phyloP scores from a whole-genome alignment of 2,888 invertebrate species.

The Mesorhabditis belari region DNA sequence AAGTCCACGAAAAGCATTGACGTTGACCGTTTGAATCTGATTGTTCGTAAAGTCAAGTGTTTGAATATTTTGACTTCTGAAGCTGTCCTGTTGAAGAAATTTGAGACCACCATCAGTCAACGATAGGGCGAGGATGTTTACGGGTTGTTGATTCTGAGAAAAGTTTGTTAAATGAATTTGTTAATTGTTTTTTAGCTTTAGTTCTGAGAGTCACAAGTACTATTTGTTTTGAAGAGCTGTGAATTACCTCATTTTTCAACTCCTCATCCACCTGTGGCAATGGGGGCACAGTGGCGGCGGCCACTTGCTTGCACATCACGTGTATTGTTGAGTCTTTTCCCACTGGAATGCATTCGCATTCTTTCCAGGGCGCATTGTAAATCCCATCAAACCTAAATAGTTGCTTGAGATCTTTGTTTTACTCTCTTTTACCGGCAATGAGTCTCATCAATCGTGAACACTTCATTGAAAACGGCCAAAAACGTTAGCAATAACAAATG shows the following conservation, averaged over 20 bases:
- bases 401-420: no score
- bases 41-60: slow-evolving; percentile 45
- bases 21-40: slow-evolving; percentile 49
- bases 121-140: slow-evolving; percentile 29
- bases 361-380: slow-evolving; percentile 17
- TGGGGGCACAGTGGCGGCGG: slow-evolving; percentile 26
- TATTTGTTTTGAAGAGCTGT: no score
- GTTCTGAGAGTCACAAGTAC: no score
- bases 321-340: slow-evolving; percentile 19
- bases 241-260: no score
- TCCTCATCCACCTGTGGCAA: slow-evolving; percentile 16
- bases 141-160: slow-evolving; percentile 1
- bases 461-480: no score
- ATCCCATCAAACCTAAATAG: slow-evolving; percentile 13
- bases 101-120: slow-evolving; percentile 34
- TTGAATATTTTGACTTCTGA: slow-evolving; percentile 43
- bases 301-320: slow-evolving; percentile 27
- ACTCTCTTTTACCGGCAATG: no score
- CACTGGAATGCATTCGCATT: slow-evolving; percentile 26
- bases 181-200: no score
- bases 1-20: slow-evolving; percentile 51
- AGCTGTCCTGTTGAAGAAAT: slow-evolving; percentile 42
- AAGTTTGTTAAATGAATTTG: no score
- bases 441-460: no score
- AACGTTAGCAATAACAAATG: no score